phyloP scores from a whole-genome alignment of 1,140 invertebrate genomes.

The Anoplolepis gracilipes region DNA sequence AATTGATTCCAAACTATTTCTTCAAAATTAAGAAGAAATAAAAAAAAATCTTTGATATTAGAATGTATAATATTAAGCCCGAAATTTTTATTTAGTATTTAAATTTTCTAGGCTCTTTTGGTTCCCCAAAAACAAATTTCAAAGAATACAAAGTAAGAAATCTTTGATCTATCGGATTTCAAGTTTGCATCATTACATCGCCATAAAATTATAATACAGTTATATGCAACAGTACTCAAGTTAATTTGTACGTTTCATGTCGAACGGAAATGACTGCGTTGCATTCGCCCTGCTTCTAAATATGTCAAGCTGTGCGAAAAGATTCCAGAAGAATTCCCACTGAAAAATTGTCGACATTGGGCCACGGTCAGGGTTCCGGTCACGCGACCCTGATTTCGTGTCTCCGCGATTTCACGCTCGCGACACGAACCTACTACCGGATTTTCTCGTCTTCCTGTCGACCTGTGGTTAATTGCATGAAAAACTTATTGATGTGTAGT shows the following conservation, averaged over 20 bases:
- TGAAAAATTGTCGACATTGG: constrained; percentile 73
- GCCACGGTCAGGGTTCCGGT: constrained; percentile 74
- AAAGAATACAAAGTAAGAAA: not conserved
- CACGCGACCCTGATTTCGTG: constrained; percentile 77
- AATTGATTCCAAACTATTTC: not conserved
- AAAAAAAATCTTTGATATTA: not conserved
- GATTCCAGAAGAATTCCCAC: constrained; percentile 49
- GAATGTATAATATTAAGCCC: not conserved
- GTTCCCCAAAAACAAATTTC: not conserved
- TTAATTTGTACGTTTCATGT: constrained; percentile 53
- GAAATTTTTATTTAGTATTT: not conserved
- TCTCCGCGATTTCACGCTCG: constrained; percentile 61
- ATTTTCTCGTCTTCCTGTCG: constrained; percentile 62
- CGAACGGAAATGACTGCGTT: constrained; percentile 37
- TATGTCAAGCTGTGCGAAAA: constrained; percentile 57
- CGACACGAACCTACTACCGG: constrained; percentile 47
- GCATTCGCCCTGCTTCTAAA: constrained; percentile 34
- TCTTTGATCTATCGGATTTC: constrained; percentile 7
- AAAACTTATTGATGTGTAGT: constrained; percentile 7
- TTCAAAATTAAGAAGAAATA: not conserved
- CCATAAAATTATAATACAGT: constrained; percentile 51
- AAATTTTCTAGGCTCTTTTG: not conserved
- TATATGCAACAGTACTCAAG: constrained; percentile 54
- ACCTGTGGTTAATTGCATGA: constrained; percentile 37
- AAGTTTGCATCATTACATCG: constrained; percentile 11